These are phyloP conservation scores for Lottia scabra DNA, from an alignment of 2,888 invertebrate species.

Conservation along the genomic window DNA sequence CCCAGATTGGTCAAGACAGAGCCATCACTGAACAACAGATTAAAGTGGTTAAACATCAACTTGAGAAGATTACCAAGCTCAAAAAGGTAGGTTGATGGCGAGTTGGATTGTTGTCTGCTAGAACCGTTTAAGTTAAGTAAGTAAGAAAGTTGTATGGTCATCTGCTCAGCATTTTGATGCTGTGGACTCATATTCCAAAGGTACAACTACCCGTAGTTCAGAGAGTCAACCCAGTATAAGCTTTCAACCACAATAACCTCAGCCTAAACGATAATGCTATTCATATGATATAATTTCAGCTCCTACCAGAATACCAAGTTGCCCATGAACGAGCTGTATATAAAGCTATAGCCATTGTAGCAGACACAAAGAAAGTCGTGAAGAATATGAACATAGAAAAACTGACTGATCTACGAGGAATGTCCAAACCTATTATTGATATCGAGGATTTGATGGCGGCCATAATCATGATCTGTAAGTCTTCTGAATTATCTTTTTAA, in stretches of 20 bases:
- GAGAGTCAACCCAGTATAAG: too few relatives aligned
- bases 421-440: conserved; percentile 66
- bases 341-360: conserved; percentile 69
- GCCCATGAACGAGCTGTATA: conserved; percentile 69
- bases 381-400: conserved; percentile 65
- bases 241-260: too few relatives aligned
- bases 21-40: conserved; percentile 69
- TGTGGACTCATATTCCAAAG: too few relatives aligned
- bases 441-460: conserved; percentile 68
- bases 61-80: conserved; percentile 64
- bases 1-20: conserved; percentile 69
- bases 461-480: conserved; percentile 67
- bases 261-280: too few relatives aligned
- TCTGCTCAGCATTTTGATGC: too few relatives aligned
- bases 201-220: too few relatives aligned
- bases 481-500: too few relatives aligned
- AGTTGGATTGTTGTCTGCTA: too few relatives aligned
- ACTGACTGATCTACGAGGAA: conserved; percentile 63
- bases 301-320: conserved; percentile 68
- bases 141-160: too few relatives aligned
- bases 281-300: conserved; percentile 37
- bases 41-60: conserved; percentile 64
- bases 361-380: conserved; percentile 68
- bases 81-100: conserved; percentile 65
- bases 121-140: too few relatives aligned